Evolutionary conservation across 2,888 invertebrate genomes (phyloP).

Genomic region (Luperina testacea): DNA sequence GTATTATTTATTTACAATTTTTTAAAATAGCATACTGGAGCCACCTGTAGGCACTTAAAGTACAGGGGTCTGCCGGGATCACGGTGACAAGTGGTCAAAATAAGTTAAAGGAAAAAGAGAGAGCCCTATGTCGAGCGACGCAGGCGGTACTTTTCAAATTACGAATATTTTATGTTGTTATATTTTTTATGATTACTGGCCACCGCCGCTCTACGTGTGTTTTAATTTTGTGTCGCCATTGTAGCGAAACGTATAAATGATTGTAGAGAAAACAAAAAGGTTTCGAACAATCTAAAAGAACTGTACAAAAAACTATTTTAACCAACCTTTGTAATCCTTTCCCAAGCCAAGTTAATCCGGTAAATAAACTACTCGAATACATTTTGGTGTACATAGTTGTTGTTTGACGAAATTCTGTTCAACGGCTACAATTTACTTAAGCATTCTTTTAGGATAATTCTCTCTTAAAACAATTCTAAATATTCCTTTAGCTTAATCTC

Average conservation of each 20-base stretch:
- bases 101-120: neutral
- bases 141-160: neutral
- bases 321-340: conserved; percentile 39
- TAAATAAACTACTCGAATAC: conserved; percentile 46
- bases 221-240: neutral
- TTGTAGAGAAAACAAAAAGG: conserved; percentile 3
- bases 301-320: conserved; percentile 24
- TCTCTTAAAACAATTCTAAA: conserved; percentile 54
- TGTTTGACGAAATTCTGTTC: conserved; percentile 50
- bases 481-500: conserved; percentile 53
- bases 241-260: neutral
- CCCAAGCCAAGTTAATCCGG: conserved; percentile 32
- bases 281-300: conserved; percentile 24
- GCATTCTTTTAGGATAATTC: conserved; percentile 55
- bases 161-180: neutral
- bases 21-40: neutral
- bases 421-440: conserved; percentile 48
- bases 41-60: too few relatives aligned
- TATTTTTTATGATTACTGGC: neutral
- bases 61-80: too few relatives aligned
- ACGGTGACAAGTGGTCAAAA: too few relatives aligned
- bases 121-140: neutral
- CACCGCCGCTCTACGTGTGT: neutral
- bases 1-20: neutral
- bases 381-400: conserved; percentile 52